Evolutionary conservation across 2,113 vertebrate genomes (phyloP), one percentile per base, ranked within the genome.

Genomic region (Mesembrinibis cayennensis): DNA sequence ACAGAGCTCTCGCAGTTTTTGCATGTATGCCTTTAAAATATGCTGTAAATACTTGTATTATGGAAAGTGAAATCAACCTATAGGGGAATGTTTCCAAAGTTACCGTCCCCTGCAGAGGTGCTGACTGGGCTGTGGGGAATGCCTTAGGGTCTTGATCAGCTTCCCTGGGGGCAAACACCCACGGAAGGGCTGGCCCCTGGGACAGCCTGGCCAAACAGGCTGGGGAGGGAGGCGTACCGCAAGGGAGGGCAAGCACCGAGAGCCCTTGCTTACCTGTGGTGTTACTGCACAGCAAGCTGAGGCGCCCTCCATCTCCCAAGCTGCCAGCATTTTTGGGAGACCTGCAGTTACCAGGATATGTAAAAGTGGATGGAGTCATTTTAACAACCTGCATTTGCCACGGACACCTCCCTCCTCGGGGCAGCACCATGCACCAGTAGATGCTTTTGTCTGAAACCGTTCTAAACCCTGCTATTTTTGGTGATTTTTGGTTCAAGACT

Each of bases 351-450:
- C 36, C 56, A 16, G 32, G 4, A 2, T 0, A 0, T 1, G 27
- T 10, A 6, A 13, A 66, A 19, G 62, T 15, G 74, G 52, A 7
- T 13, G 49, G 47, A 40, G 47, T 15, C 0, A 1, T 71, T 86
- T 9, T 8, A 30, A 26, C 29, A 45, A 19, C 25, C 18, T 12
- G 19, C 4, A 12, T 44, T 36, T 9, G 9, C 1, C 13, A 7
- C 22, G 4, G 58, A 7, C 7, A 10, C 30, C 47, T 32, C 20
- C 6, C 25, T 45, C 53, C 62, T 2, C 1, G 29, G 42, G 81
- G 62, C 78, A 56, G 63, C n/a, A 0, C 11, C 2, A 0, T 20
- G 63, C 18, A 5, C 26, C 5, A 7, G 7, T 3, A 11, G 42
- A 14, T 3, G 2, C 63, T 67, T 40, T 6, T 38, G 30, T 11